Base-by-base conservation (phyloP, 2,888 invertebrate genomes). In the Ctena decussata region DNA sequence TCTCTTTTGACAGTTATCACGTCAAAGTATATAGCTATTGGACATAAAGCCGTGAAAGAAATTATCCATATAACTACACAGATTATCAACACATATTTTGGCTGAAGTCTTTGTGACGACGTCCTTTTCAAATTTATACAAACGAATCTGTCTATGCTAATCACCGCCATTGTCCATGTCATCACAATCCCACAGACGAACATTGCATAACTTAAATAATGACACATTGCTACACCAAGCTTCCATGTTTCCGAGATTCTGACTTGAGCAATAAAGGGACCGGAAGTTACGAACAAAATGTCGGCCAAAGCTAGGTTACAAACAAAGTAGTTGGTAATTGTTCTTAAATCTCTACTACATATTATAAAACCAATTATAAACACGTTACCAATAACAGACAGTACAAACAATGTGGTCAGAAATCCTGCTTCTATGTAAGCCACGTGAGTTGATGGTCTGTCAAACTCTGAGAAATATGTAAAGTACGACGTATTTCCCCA, bases 91-190 rank as follows among this genome's bases (percentile, higher is more conserved):
- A 90, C 89, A 49, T 87, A 78, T 21, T 60, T 49, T n/a, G 85
- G 86, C 2, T 87, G 82, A 18, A 92, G 74, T 74, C 87, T 85
- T 32, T 77, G 82, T n/a, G 73, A 76, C 30, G 73, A 77, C 27
- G 82, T 65, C 49, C 77, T 82, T 21, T 44, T 74, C 24, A 35
- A 44, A 2, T 91, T 90, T 39, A 92, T 93, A 39, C 91, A 91
- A 0, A 91, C 75, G 73, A 91, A 92, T 60, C 93, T 84, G 78
- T 94, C 94, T 8, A 92, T 82, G 70, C 93, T 92, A 18, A 94
- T 93, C 24, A 90, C 81, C 0, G 92, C 89, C 93, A 94, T 92
- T 0, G 93, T 93, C 93, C 94, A 93, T 24, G 93, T 91, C 79
- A 91, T 90, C 12, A 91, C 91, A 53, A 88, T 84, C 5, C 89